Conservation (phyloP, 1,140 invertebrate genomes). For the Tetragnatha versicolor region DNA sequence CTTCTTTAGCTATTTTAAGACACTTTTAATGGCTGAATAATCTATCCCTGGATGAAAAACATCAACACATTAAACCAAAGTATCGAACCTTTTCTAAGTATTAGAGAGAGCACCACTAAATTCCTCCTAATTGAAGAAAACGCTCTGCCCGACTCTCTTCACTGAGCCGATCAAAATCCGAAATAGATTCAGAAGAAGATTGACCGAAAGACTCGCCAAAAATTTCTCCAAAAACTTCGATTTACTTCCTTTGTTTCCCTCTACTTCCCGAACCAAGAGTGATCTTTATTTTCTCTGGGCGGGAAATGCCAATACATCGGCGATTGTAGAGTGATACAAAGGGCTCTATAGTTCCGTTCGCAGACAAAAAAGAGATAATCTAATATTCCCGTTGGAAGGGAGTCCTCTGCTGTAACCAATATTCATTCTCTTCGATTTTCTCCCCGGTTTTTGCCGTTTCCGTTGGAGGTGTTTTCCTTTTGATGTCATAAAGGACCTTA, state of each 20-base stretch:
- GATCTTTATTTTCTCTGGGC: conserved; percentile 24
- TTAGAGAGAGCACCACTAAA: too few relatives aligned
- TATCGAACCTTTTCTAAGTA: too few relatives aligned
- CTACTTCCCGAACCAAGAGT: background rate
- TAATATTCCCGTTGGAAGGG: conserved; percentile 32
- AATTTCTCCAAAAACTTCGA: background rate
- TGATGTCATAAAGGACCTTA: conserved; percentile 34
- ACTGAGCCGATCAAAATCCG: too few relatives aligned
- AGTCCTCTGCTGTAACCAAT: conserved; percentile 29
- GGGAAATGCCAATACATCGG: conserved; percentile 35
- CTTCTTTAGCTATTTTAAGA: too few relatives aligned
- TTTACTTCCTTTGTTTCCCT: background rate
- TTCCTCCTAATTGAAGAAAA: too few relatives aligned
- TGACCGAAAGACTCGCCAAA: too few relatives aligned
- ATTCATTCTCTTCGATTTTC: conserved; percentile 38
- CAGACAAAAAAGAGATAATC: conserved; percentile 29
- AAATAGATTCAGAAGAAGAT: too few relatives aligned
- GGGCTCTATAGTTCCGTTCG: background rate
- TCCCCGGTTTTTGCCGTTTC: conserved; percentile 26
- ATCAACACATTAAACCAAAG: too few relatives aligned
- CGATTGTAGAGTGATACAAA: conserved; percentile 40
- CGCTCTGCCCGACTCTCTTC: too few relatives aligned
- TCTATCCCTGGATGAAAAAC: too few relatives aligned
- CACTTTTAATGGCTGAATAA: too few relatives aligned
- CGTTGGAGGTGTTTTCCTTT: conserved; percentile 15